phyloP scores from a whole-genome alignment of 92 coral and sea anemone species.

The Epizoanthus illoricatus region DNA sequence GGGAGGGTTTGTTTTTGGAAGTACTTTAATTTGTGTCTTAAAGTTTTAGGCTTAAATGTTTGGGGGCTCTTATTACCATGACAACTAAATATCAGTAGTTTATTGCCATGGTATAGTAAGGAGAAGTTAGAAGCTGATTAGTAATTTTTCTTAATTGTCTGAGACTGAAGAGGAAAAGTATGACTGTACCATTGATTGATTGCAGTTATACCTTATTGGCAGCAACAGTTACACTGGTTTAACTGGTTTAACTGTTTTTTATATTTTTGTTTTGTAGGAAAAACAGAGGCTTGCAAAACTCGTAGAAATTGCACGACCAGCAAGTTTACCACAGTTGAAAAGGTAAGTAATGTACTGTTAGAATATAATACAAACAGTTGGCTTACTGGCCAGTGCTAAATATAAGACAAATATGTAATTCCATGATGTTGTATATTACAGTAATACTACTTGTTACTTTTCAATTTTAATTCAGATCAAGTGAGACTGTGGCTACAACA shows the following conservation, averaged over 20 bases:
- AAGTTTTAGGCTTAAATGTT: too few species aligned
- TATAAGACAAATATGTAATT: neutral
- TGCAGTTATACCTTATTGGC: too few species aligned
- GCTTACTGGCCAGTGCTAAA: neutral
- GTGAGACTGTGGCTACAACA: neutral
- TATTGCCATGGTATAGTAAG: too few species aligned
- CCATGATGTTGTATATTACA: neutral
- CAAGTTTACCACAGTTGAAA: constrained; percentile 66
- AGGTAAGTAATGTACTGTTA: constrained; percentile 44
- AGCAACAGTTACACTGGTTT: too few species aligned
- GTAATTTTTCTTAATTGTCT: too few species aligned
- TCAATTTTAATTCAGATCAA: constrained; percentile 6
- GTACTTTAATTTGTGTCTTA: too few species aligned
- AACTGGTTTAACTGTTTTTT: neutral
- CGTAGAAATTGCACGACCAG: constrained; percentile 73
- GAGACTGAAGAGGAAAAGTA: too few species aligned
- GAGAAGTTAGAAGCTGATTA: too few species aligned
- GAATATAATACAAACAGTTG: neutral
- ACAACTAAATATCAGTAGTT: too few species aligned
- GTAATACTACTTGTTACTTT: neutral
- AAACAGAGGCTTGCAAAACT: constrained; percentile 78
- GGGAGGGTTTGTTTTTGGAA: too few species aligned
- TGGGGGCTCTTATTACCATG: too few species aligned
- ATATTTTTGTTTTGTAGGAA: constrained; percentile 53
- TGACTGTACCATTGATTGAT: too few species aligned